Percentiles rank a stretch among this genome's conserved stretches.
These are phyloP conservation scores for Limenitis camilla DNA, from an alignment of 2,888 invertebrate species.

Conservation along the genomic window DNA sequence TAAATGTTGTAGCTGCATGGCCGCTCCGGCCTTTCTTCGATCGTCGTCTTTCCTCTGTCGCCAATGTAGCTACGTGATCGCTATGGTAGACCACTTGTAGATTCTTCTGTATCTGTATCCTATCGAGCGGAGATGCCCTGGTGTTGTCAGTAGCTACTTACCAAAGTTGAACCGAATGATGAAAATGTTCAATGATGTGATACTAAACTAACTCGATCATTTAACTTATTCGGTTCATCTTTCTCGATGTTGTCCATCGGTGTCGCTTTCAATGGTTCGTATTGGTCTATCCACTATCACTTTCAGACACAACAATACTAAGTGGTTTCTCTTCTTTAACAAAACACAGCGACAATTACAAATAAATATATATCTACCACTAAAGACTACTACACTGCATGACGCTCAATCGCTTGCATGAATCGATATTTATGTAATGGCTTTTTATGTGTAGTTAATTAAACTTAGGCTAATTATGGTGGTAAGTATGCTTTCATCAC, in stretches of 20 bases:
- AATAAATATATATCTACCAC: constrained; percentile 35
- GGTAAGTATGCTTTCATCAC: constrained; percentile 40
- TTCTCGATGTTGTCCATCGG: constrained; percentile 69
- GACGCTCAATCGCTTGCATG: constrained; percentile 66
- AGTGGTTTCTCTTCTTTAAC: constrained; percentile 31
- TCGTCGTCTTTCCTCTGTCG: constrained; percentile 61
- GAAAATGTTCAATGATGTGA: not conserved
- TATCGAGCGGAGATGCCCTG: constrained; percentile 61
- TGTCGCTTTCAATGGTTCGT: constrained; percentile 73
- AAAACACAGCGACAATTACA: constrained; percentile 30
- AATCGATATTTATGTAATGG: constrained; percentile 50
- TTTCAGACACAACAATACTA: constrained; percentile 42
- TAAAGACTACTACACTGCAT: constrained; percentile 54
- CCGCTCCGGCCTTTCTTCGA: constrained; percentile 64
- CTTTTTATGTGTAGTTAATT: constrained; percentile 70
- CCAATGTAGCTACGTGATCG: constrained; percentile 63
- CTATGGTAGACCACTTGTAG: constrained; percentile 70
- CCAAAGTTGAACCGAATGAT: constrained; percentile 45
- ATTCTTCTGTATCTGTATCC: constrained; percentile 65
- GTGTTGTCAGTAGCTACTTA: constrained; percentile 62
- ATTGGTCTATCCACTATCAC: constrained; percentile 65
- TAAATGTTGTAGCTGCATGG: constrained; percentile 72
- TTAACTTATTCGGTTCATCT: constrained; percentile 47
- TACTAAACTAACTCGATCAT: too few relatives aligned
- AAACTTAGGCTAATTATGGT: constrained; percentile 28